Evolutionary conservation across 2,113 vertebrate genomes (phyloP).

Genomic region (Rafetus swinhoei): DNA sequence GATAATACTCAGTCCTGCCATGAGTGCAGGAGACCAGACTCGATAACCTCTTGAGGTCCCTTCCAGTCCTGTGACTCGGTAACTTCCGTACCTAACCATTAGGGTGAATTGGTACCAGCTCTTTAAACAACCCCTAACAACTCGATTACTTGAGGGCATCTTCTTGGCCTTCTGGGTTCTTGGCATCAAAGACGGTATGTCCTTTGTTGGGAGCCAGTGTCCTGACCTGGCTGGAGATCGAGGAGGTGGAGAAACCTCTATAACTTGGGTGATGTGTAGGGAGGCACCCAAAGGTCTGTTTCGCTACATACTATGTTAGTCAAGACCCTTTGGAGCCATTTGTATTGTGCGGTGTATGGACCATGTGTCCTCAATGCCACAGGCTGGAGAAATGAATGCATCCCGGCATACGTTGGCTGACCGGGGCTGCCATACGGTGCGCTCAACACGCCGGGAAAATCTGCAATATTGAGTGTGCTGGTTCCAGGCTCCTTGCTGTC

Average conservation of each 20-base stretch:
- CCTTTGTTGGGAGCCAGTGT: neutral
- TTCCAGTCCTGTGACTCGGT: too few species aligned
- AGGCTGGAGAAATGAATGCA: neutral
- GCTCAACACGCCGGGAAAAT: neutral
- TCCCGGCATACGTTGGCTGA: neutral
- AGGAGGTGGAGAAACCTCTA: neutral
- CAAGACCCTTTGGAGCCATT: neutral
- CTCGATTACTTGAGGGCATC: neutral
- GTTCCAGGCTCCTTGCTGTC: neutral
- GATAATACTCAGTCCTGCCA: too few species aligned
- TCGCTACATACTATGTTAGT: slow-evolving; percentile 49
- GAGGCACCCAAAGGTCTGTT: neutral
- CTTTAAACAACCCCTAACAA: neutral
- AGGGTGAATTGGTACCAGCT: neutral
- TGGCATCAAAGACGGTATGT: neutral
- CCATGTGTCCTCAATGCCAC: neutral
- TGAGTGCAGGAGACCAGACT: too few species aligned
- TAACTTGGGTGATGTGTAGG: neutral
- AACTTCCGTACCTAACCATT: neutral
- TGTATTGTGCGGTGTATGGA: neutral
- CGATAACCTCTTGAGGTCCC: too few species aligned
- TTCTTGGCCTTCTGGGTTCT: neutral
- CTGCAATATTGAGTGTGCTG: neutral
- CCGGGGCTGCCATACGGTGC: neutral
- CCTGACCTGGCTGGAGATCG: neutral